Evolutionary conservation across 2,797 vertebrate species (phyloP).

Genomic region (Sebastes hubbsi): DNA sequence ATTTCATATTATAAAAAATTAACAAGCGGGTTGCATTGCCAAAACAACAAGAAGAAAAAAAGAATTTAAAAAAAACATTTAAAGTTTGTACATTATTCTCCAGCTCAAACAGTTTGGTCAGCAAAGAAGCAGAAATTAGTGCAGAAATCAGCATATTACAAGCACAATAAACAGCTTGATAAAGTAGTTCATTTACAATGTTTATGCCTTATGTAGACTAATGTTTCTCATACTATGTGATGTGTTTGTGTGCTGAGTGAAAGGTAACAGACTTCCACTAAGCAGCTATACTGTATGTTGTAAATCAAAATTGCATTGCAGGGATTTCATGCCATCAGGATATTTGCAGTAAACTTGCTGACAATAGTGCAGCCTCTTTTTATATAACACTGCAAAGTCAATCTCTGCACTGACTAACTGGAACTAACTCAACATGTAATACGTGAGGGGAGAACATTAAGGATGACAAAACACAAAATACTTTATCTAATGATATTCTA

Average conservation of each 20-base stretch:
- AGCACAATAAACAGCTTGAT: background rate
- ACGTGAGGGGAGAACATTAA: background rate
- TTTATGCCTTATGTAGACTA: background rate
- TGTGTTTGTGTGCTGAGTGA: background rate
- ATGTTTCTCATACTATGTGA: background rate
- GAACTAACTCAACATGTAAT: background rate
- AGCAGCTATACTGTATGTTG: background rate
- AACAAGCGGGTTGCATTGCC: background rate
- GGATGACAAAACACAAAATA: background rate
- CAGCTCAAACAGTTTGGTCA: background rate
- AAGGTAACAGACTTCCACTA: background rate
- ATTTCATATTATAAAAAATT: background rate
- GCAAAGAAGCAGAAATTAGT: background rate
- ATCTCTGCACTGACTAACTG: background rate
- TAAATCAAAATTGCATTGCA: constrained; percentile 5
- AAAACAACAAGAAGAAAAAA: background rate
- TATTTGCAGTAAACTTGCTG: background rate
- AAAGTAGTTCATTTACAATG: background rate
- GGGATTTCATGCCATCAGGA: constrained; percentile 3
- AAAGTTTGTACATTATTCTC: background rate
- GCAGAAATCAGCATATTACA: background rate
- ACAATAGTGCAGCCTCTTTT: background rate
- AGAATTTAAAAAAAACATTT: background rate
- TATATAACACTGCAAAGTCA: background rate
- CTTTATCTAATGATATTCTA: background rate